These are phyloP conservation scores for Hylomyscus alleni DNA, from an alignment of 2,797 vertebrate genomes.

Conservation along the genomic window DNA sequence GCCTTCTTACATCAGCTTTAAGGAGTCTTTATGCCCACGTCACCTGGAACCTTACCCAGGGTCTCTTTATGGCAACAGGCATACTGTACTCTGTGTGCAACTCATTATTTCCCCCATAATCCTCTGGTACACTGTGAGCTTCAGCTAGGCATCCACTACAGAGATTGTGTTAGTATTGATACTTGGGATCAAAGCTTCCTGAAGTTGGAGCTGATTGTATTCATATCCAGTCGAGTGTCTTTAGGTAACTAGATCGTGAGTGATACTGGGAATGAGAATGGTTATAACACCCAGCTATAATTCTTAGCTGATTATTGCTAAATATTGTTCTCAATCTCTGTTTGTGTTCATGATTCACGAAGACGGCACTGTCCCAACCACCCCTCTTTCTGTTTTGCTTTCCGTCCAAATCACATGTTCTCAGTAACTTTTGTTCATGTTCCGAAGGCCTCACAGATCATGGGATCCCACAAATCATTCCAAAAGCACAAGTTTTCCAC, in stretches of 20 bases:
- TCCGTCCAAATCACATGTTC: constrained; percentile 34
- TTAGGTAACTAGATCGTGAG: background rate
- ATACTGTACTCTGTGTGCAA: background rate
- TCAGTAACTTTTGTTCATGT: constrained; percentile 58
- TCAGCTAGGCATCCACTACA: background rate
- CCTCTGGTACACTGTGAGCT: constrained; percentile 18
- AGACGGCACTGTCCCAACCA: constrained; percentile 8
- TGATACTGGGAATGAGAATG: constrained; percentile 13
- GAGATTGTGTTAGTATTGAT: background rate
- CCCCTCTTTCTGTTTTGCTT: constrained; percentile 40
- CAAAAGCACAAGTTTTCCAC: constrained; percentile 2
- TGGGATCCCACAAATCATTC: background rate
- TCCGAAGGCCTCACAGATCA: constrained; percentile 12
- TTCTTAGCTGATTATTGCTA: constrained; percentile 32
- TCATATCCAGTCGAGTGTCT: background rate
- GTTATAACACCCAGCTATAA: background rate
- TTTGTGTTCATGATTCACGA: background rate
- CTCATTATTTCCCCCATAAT: background rate
- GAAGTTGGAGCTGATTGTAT: background rate
- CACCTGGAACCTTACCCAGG: background rate
- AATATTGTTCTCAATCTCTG: constrained; percentile 24
- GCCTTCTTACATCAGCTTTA: background rate
- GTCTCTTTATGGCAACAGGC: background rate
- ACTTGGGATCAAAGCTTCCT: background rate
- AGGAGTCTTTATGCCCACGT: background rate